A percentile compares a stretch with the other conserved stretches of the same genome.
Conservation (phyloP, 1,140 invertebrate genomes). For the Chymomyza costata region DNA sequence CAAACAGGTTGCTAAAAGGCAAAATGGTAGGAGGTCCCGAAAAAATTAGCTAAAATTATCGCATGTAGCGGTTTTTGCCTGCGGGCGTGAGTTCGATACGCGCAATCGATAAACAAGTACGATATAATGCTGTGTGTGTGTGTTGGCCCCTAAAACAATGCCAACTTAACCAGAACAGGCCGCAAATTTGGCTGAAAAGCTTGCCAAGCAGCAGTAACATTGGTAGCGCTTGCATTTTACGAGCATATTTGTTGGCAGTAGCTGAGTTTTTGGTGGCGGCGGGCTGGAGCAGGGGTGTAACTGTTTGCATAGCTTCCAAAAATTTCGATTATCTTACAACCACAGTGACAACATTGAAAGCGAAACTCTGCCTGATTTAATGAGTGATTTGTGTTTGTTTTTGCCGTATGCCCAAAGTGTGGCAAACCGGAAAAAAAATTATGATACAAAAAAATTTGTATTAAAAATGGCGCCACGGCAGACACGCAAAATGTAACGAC, state of each 20-base stretch:
- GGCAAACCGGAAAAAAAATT: constrained; percentile 3
- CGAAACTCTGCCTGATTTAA: constrained; percentile 42
- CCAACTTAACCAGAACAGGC: constrained; percentile 38
- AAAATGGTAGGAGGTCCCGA: constrained; percentile 31
- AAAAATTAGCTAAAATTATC: constrained; percentile 67
- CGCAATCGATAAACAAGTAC: no score
- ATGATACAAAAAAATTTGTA: background rate
- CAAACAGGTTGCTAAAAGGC: background rate
- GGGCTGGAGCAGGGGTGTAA: no score
- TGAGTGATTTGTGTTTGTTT: constrained; percentile 53
- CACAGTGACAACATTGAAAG: constrained; percentile 7
- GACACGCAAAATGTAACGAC: constrained; percentile 23
- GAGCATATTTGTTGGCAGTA: no score
- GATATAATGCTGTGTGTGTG: background rate
- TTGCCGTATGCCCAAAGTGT: constrained; percentile 16
- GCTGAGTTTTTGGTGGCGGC: no score
- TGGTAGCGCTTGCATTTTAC: no score
- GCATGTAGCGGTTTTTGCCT: constrained; percentile 47
- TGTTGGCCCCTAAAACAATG: constrained; percentile 32
- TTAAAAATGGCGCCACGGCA: no score
- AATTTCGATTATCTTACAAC: constrained; percentile 51
- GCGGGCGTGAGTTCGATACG: no score
- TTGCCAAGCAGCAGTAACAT: constrained; percentile 39
- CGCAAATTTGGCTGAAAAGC: constrained; percentile 49
- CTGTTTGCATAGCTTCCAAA: no score